A percentile compares a stretch with the other conserved stretches of the same genome.
phyloP scores from a whole-genome alignment of 1,140 invertebrate genomes.

The Aphelenchoides besseyi region DNA sequence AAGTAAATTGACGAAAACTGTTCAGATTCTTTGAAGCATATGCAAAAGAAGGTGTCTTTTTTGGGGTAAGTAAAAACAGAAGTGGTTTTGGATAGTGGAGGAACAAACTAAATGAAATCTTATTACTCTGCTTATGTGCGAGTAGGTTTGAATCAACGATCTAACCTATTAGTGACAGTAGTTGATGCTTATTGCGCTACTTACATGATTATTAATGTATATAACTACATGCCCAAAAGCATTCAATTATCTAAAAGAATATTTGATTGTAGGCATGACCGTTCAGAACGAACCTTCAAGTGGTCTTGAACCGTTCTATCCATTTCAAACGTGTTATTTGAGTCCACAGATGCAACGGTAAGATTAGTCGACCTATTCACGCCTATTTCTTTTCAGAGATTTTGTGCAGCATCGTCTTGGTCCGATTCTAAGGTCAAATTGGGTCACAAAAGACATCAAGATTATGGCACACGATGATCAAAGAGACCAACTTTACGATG shows the following conservation, averaged over 20 bases:
- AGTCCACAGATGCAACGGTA: slow-evolving; percentile 64
- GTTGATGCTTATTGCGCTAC: no score
- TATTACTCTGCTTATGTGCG: no score
- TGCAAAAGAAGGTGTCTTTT: slow-evolving; percentile 60
- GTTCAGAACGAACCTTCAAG: slow-evolving; percentile 67
- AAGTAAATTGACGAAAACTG: slow-evolving; percentile 11
- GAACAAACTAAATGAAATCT: no score
- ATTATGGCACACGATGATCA: background rate
- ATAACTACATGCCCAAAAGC: no score
- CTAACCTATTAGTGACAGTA: no score
- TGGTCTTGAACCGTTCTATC: slow-evolving; percentile 63
- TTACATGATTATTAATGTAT: no score
- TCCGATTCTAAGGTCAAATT: background rate
- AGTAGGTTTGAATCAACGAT: no score
- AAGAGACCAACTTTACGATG: background rate
- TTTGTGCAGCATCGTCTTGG: background rate
- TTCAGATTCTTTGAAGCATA: slow-evolving; percentile 70
- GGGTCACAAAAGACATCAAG: background rate
- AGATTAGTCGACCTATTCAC: slow-evolving; percentile 15
- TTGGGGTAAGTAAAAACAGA: slow-evolving; percentile 2
- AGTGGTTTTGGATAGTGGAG: background rate
- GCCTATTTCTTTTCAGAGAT: slow-evolving; percentile 4
- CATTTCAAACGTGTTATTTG: slow-evolving; percentile 75
- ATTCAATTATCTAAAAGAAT: no score
- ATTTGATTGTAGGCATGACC: no score